These are phyloP conservation scores for Stenurella melanura DNA, from an alignment of 2,888 invertebrate species.

Conservation along the genomic window DNA sequence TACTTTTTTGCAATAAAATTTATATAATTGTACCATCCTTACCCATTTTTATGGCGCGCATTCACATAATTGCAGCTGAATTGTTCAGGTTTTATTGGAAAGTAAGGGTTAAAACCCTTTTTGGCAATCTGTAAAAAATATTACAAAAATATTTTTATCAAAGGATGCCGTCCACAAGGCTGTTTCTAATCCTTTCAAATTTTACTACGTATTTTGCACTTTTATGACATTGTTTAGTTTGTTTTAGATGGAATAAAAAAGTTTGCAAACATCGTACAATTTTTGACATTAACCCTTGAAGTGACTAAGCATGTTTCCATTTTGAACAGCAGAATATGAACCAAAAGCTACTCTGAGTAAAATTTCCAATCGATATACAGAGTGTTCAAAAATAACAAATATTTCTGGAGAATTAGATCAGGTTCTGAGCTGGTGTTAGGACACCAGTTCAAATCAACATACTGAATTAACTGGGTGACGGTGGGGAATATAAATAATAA, in stretches of 20 bases:
- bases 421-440: too few species aligned
- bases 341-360: too few species aligned
- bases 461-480: too few species aligned
- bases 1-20: neutral
- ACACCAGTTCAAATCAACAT: too few species aligned
- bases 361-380: too few species aligned
- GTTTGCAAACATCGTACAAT: neutral
- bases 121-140: neutral
- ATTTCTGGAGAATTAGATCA: too few species aligned
- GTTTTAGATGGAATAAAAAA: neutral
- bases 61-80: neutral
- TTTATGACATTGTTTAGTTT: neutral
- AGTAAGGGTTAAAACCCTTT: conserved; percentile 6
- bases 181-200: neutral
- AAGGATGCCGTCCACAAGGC: neutral
- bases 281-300: neutral
- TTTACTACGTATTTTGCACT: neutral
- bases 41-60: conserved; percentile 11
- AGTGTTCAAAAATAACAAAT: too few species aligned
- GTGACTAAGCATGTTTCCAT: too few species aligned
- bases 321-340: too few species aligned
- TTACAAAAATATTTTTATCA: neutral
- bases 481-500: too few species aligned
- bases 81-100: neutral
- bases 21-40: neutral